Percentiles rank a stretch among this genome's conserved stretches.
phyloP scores from a whole-genome alignment of 1,140 invertebrate species.

The Littorina saxatilis region DNA sequence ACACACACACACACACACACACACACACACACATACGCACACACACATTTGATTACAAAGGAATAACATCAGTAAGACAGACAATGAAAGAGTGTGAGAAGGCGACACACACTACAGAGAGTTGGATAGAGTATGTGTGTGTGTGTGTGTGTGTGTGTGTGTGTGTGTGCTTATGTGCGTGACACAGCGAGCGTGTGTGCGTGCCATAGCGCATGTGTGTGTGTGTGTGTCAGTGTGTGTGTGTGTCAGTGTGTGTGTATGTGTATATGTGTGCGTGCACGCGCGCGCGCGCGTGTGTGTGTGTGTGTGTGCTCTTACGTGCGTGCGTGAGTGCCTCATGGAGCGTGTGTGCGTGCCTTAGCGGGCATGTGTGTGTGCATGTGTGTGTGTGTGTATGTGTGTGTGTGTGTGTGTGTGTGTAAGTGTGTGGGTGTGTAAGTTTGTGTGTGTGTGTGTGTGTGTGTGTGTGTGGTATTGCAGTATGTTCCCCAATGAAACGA shows the following conservation, averaged over 20 bases:
- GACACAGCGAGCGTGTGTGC: background rate
- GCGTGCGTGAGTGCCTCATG: background rate
- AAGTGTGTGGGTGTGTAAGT: too few relatives aligned
- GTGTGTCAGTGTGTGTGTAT: background rate
- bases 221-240: slow-evolving; percentile 4
- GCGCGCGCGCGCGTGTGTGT: background rate
- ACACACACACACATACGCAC: too few relatives aligned
- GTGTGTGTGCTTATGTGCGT: slow-evolving; percentile 6
- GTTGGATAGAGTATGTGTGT: background rate
- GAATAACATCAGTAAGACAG: too few relatives aligned
- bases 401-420: too few relatives aligned
- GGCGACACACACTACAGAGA: too few relatives aligned
- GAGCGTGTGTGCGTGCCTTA: background rate
- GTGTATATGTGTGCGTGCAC: background rate
- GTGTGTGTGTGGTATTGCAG: too few relatives aligned
- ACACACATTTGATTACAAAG: too few relatives aligned
- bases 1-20: too few relatives aligned
- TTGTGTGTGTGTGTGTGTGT: too few relatives aligned
- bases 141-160: slow-evolving; percentile 7
- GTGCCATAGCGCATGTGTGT: background rate
- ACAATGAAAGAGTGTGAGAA: too few relatives aligned
- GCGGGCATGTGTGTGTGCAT: background rate
- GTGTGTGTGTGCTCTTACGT: background rate
- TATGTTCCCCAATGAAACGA: too few relatives aligned
- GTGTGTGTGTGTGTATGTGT: background rate